A percentile compares a stretch with the other conserved stretches of the same genome.
Evolutionary conservation across 2,113 vertebrate genomes (phyloP).

Genomic region (Sinosuthora webbiana): DNA sequence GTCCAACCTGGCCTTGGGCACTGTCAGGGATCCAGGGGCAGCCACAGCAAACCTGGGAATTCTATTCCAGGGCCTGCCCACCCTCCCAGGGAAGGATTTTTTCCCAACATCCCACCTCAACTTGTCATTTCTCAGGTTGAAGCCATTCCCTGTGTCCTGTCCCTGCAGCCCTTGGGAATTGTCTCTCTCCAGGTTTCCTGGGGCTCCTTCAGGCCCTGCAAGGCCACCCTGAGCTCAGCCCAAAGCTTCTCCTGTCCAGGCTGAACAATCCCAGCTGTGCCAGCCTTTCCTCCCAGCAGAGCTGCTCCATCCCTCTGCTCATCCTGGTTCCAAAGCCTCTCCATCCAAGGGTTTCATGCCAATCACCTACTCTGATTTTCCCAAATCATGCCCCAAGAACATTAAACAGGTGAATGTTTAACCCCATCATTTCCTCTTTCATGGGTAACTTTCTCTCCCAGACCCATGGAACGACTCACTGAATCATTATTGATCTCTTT

Average conservation of each 20-base stretch:
- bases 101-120: background rate
- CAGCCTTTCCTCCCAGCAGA: background rate
- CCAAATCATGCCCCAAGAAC: background rate
- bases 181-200: background rate
- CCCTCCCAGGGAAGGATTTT: background rate
- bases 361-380: background rate
- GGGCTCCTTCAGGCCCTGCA: too few species aligned
- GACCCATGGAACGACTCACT: background rate
- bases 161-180: background rate
- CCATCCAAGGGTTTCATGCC: background rate
- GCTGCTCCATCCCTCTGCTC: background rate
- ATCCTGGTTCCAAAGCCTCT: background rate
- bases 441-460: background rate
- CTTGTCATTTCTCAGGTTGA: too few species aligned
- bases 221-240: too few species aligned
- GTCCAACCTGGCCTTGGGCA: background rate
- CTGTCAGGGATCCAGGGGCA: background rate
- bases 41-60: background rate
- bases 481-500: background rate
- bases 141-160: background rate
- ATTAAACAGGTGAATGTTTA: background rate
- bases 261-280: background rate
- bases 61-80: accelerated
- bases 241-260: background rate
- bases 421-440: background rate